Conservation (phyloP, 2,888 invertebrate genomes). For the Amblyteles armatorius region DNA sequence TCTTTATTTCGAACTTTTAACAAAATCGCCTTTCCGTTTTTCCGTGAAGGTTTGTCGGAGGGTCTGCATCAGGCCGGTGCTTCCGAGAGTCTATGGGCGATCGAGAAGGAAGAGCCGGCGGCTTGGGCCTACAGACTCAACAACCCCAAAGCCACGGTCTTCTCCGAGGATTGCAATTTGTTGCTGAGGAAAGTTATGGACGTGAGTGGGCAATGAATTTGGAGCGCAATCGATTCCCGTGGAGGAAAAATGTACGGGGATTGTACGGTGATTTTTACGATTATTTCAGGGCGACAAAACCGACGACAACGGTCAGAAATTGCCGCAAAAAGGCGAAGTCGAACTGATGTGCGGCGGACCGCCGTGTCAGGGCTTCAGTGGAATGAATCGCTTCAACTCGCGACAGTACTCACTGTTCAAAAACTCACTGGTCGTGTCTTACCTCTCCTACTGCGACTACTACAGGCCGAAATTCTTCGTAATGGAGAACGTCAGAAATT, state of each 20-base stretch:
- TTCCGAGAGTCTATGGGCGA: constrained; percentile 91
- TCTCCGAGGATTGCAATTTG: constrained; percentile 93
- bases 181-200: constrained; percentile 89
- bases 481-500: constrained; percentile 94
- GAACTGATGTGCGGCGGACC: constrained; percentile 94
- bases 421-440: constrained; percentile 93
- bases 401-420: constrained; percentile 94
- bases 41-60: constrained; percentile 88
- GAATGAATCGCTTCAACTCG: constrained; percentile 95
- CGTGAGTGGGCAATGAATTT: constrained; percentile 78
- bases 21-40: not conserved
- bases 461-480: constrained; percentile 94
- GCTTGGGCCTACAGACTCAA: constrained; percentile 93
- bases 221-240: constrained; percentile 15
- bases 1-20: not conserved
- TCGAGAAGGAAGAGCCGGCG: constrained; percentile 92
- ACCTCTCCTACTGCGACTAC: constrained; percentile 93
- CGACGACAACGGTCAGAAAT: constrained; percentile 85
- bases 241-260: not conserved
- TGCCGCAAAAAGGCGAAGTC: constrained; percentile 92
- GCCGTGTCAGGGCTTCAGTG: constrained; percentile 95
- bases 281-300: constrained; percentile 85
- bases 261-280: not conserved
- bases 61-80: constrained; percentile 90
- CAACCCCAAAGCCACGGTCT: constrained; percentile 90